Conservation (phyloP, 2,888 invertebrate species). For the Zaprionus obscuricornis region DNA sequence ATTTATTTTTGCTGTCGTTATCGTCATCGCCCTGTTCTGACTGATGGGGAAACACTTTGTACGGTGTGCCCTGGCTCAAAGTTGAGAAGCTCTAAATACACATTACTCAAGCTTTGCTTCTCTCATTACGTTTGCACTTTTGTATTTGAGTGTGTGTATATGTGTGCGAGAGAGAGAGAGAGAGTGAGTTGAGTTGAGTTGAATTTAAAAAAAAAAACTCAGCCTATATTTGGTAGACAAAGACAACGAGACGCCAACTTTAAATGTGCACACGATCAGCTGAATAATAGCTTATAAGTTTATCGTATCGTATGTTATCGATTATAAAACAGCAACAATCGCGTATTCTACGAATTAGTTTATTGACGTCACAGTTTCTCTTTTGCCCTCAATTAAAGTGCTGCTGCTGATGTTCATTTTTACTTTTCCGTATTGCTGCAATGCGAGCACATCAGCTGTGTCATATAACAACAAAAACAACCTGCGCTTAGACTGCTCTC, state of each 20-base stretch:
- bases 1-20: conserved; percentile 3
- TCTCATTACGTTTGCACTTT: background rate
- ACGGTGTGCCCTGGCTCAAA: no score
- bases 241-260: conserved; percentile 16
- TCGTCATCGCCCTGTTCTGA: conserved; percentile 18
- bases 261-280: conserved; percentile 37
- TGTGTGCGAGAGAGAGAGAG: background rate
- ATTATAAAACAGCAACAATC: no score
- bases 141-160: background rate
- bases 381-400: no score
- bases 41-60: conserved; percentile 13
- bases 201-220: no score
- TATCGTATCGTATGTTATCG: conserved; percentile 33
- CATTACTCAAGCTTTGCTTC: no score
- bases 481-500: no score
- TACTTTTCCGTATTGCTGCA: background rate
- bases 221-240: conserved; percentile 12
- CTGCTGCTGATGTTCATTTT: background rate
- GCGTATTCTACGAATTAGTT: conserved; percentile 10
- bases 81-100: no score
- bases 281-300: conserved; percentile 7
- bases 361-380: conserved; percentile 17
- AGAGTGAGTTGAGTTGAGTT: no score
- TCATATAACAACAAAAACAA: no score
- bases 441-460: conserved; percentile 46